Evolutionary conservation across 92 coral and sea anemone species (phyloP), one percentile per base, ranked within the genome.

Genomic region (Anthopleura xanthogrammica): DNA sequence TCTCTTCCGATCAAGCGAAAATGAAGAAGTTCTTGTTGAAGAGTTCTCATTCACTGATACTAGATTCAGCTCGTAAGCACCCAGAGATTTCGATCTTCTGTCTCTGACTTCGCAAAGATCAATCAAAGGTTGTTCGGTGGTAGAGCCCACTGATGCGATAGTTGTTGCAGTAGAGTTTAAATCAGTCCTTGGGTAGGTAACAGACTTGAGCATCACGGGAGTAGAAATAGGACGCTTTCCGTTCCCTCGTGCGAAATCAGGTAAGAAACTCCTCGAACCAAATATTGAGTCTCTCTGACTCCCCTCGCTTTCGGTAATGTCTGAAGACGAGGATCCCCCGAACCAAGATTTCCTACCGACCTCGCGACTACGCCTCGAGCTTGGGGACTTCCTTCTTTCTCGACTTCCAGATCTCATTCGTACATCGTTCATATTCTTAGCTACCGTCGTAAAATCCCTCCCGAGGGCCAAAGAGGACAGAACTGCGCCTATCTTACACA

Each of bases 191-290:
- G 55, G 17, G 80, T 75, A 93, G 64, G 92, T 91, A 12, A 95
- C 88, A 82, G 95, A 92, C 84, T 93, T 93, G 13, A 93, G 88
- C 22, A 87, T 85, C 40, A 93, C 98, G 4, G 98, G 98, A 17
- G 98, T 91, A 16, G 98, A 93, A 12, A 88, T 81, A n/a, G 98
- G 98, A 46, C 98, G 86, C 68, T 89, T 91, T 57, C 85, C 87
- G n/a, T 79, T 72, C 41, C 91, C 86, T 20, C 93, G 88, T 13
- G 80, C 86, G 29, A 77, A 76, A 29, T 83, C 84, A 20, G 84
- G 84, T 41, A 81, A 70, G 74, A 81, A 81, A 39, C 84, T 81
- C 23, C 77, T 46, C 5, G 84, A 81, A n/a, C 84, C 77, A 52
- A 81, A 81, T 17, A 81, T 81, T 16, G 84, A 81, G 39, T 81